A percentile compares a stretch with the other conserved stretches of the same genome.
Evolutionary conservation across 2,113 vertebrate genomes (phyloP).

Genomic region (Puma concolor): DNA sequence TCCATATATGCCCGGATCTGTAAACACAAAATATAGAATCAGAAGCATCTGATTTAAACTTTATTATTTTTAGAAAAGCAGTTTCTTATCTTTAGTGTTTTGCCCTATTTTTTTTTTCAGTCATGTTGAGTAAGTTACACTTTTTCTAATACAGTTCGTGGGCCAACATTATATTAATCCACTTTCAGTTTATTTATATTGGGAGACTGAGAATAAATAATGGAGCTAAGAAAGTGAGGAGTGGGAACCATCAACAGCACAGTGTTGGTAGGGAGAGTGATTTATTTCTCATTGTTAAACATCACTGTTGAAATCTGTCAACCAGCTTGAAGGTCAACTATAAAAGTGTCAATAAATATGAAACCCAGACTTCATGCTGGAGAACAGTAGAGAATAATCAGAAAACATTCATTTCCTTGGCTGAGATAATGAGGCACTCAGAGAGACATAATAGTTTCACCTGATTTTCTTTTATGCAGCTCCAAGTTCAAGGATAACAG

Average conservation of each 20-base stretch:
- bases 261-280: not conserved
- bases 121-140: not conserved
- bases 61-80: constrained; percentile 41
- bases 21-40: constrained; percentile 37
- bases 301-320: constrained; percentile 59
- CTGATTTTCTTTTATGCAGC: constrained; percentile 40
- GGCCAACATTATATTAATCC: not conserved
- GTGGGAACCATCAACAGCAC: not conserved
- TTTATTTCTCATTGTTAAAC: constrained; percentile 44
- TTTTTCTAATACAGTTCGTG: not conserved
- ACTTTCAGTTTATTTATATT: constrained; percentile 15
- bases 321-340: constrained; percentile 52
- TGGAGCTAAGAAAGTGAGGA: not conserved
- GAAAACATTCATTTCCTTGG: constrained; percentile 29
- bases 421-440: constrained; percentile 55
- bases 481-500: constrained; percentile 50
- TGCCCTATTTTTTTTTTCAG: constrained; percentile 41
- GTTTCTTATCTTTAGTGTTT: not conserved
- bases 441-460: constrained; percentile 1
- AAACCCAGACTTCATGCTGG: constrained; percentile 39
- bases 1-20: not conserved
- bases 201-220: constrained; percentile 5
- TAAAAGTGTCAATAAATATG: constrained; percentile 48
- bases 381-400: constrained; percentile 14
- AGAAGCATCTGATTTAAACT: not conserved